Evolutionary conservation across 2,113 vertebrate genomes (phyloP).

Genomic region (Lepisosteus osseus): DNA sequence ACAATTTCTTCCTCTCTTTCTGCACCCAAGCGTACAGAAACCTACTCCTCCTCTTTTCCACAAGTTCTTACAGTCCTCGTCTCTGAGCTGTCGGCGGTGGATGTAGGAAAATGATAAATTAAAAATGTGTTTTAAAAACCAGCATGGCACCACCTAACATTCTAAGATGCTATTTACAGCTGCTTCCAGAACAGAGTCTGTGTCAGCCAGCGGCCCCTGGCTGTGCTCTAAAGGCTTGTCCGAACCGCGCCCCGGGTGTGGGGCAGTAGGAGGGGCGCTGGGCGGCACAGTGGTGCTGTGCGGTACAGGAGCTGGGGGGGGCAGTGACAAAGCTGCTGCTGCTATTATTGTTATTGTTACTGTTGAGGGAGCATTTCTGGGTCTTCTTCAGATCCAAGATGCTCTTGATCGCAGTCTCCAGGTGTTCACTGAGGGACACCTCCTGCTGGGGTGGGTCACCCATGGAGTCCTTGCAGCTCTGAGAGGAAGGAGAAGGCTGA

Average conservation of each 20-base stretch:
- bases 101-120: constrained; percentile 4
- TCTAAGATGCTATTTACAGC: constrained; percentile 99
- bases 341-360: constrained; percentile 31
- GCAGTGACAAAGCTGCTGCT: constrained; percentile 33
- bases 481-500: constrained; percentile 21
- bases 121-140: constrained; percentile 11
- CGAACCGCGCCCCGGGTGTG: constrained; percentile 44
- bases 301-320: constrained; percentile 31
- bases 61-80: constrained; percentile 46
- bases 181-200: constrained; percentile 95
- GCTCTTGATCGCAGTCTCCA: constrained; percentile 80
- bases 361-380: constrained; percentile 63
- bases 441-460: constrained; percentile 52
- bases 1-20: no score
- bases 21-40: background rate
- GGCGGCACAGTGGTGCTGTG: constrained; percentile 34
- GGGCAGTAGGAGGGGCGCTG: constrained; percentile 18
- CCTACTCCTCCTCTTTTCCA: constrained; percentile 10
- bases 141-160: constrained; percentile 77
- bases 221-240: constrained; percentile 73
- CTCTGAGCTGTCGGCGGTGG: background rate
- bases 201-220: constrained; percentile 75
- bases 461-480: constrained; percentile 53
- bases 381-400: constrained; percentile 81
- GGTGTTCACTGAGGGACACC: constrained; percentile 64